Evolutionary conservation across 53 echinoderm and acorn worm genomes (phyloP).

Genomic region (Actinopyga echinites): DNA sequence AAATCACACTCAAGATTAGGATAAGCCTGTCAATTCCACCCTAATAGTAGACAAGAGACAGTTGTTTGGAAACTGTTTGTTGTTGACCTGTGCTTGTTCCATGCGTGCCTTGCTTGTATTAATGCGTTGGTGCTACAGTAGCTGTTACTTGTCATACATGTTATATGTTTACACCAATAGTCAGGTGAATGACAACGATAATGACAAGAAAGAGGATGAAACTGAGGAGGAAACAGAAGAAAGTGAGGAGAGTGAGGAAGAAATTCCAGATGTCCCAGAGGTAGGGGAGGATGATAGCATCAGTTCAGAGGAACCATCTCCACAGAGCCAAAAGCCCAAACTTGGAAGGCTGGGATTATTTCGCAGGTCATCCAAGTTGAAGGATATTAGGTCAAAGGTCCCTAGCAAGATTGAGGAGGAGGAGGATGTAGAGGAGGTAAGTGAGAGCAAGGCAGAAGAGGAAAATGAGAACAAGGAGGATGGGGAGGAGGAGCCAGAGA

Average conservation of each 20-base stretch:
- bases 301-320: constrained; percentile 5
- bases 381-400: constrained; percentile 22
- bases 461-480: neutral
- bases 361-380: constrained; percentile 59
- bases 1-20: too few species aligned
- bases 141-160: too few species aligned
- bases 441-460: constrained; percentile 7
- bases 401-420: constrained; percentile 23
- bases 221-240: constrained; percentile 41
- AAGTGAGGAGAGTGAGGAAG: constrained; percentile 12
- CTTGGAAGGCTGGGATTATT: constrained; percentile 63
- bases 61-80: too few species aligned
- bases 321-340: neutral
- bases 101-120: too few species aligned
- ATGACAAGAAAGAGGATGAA: constrained; percentile 24
- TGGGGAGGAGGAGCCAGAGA: neutral
- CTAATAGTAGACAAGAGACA: too few species aligned
- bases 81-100: too few species aligned
- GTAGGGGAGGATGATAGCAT: neutral
- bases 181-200: constrained; percentile 22
- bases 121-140: too few species aligned
- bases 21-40: too few species aligned
- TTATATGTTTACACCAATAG: neutral
- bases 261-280: neutral
- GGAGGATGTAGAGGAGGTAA: constrained; percentile 28